These are phyloP conservation scores for Lophotriccus pileatus DNA, from an alignment of 2,797 vertebrate genomes.

Conservation along the genomic window DNA sequence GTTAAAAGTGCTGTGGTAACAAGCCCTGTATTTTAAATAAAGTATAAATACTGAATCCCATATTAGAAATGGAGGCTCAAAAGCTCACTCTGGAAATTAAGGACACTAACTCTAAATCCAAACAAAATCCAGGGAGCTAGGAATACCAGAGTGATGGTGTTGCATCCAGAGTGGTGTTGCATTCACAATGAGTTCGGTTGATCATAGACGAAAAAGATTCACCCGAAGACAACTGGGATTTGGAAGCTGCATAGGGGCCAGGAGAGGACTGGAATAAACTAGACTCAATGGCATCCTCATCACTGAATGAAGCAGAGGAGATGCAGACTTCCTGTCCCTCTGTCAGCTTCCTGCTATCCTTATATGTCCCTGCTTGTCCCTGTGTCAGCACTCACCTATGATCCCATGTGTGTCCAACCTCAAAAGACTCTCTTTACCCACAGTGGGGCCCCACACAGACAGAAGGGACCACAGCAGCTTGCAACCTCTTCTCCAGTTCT, in stretches of 20 bases:
- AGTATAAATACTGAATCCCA: not conserved
- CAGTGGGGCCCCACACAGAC: fast-evolving
- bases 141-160: not conserved
- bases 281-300: not conserved
- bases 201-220: not conserved
- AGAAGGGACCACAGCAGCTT: not conserved
- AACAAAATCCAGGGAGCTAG: not conserved
- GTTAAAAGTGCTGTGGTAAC: slow-evolving; percentile 28
- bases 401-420: not conserved
- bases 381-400: not conserved
- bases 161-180: not conserved
- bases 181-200: not conserved
- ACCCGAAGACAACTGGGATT: not conserved
- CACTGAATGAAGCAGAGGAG: fast-evolving
- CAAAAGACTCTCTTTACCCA: not conserved
- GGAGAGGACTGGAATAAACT: not conserved
- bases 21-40: slow-evolving; percentile 30
- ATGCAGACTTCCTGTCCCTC: not conserved
- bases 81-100: not conserved
- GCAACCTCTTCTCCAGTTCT: not conserved
- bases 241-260: not conserved
- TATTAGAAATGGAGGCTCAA: not conserved
- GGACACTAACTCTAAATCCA: not conserved
- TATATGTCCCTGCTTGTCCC: not conserved
- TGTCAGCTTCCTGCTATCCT: not conserved